phyloP scores from a whole-genome alignment of 2,888 invertebrate species.

The Catocala fraxini region DNA sequence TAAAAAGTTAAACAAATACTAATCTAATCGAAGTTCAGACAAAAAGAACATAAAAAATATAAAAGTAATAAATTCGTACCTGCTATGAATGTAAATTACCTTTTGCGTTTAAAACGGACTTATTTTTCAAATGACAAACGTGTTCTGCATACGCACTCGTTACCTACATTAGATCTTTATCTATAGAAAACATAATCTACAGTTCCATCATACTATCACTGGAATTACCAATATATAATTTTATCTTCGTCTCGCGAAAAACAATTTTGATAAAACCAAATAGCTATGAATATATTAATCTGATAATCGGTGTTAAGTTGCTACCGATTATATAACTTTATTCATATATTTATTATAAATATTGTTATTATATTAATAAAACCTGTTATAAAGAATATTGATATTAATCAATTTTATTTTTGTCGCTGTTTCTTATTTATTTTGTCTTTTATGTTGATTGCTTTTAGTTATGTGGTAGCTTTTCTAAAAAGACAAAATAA shows the following conservation, averaged over 20 bases:
- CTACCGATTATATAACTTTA: too few relatives aligned
- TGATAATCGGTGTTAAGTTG: too few relatives aligned
- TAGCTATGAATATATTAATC: too few relatives aligned
- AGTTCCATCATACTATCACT: constrained; percentile 25
- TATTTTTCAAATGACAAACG: constrained; percentile 40
- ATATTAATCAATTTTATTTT: too few relatives aligned
- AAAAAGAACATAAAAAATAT: constrained; percentile 2
- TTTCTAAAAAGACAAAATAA: too few relatives aligned
- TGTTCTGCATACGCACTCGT: constrained; percentile 41
- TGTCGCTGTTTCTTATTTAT: too few relatives aligned
- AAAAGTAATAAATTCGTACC: constrained; percentile 11
- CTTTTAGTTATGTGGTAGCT: too few relatives aligned
- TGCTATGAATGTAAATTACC: constrained; percentile 24
- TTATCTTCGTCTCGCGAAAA: not conserved
- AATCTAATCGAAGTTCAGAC: not conserved
- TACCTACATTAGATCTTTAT: constrained; percentile 47
- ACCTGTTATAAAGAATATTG: too few relatives aligned
- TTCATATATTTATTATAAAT: too few relatives aligned
- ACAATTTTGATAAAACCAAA: not conserved
- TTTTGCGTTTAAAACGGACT: constrained; percentile 23
- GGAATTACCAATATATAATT: constrained; percentile 3
- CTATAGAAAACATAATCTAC: constrained; percentile 50
- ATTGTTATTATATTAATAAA: too few relatives aligned
- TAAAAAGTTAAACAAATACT: not conserved
- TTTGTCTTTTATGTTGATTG: too few relatives aligned